These are phyloP conservation scores for Bolinopsis microptera DNA, from an alignment of 37 sponge, comb jelly and placozoan species.

Conservation along the genomic window DNA sequence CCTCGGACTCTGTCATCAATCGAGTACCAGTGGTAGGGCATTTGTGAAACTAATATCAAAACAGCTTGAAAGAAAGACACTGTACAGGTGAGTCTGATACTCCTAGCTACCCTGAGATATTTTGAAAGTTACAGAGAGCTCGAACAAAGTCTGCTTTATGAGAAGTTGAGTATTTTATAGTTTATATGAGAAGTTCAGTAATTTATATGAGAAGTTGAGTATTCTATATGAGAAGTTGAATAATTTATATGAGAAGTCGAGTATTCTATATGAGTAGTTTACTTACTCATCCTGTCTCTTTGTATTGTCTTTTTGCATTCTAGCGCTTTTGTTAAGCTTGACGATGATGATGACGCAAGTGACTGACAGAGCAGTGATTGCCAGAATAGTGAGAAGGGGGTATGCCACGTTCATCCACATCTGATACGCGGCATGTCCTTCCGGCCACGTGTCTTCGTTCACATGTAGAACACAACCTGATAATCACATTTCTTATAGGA, in stretches of 20 bases:
- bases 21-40: not conserved
- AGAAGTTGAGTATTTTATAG: not conserved
- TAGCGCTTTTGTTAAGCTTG: conserved; percentile 5
- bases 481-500: too few relatives aligned
- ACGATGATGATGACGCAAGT: not conserved
- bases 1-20: conserved; percentile 2
- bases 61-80: not conserved
- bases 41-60: not conserved
- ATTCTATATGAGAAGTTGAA: not conserved
- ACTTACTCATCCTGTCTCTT: not conserved
- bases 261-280: not conserved
- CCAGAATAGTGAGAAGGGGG: not conserved
- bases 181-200: not conserved
- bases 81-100: not conserved
- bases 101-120: conserved; percentile 21
- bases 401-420: conserved; percentile 15
- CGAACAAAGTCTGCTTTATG: too few relatives aligned
- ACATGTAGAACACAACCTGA: not conserved
- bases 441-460: not conserved
- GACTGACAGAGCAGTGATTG: not conserved
- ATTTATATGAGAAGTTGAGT: not conserved
- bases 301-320: not conserved
- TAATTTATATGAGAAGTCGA: not conserved
- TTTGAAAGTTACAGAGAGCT: too few relatives aligned
- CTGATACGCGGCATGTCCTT: not conserved